A percentile compares a stretch with the other conserved stretches of the same genome.
Evolutionary conservation across 64 coral and sea anemone species (phyloP).

Genomic region (Anthopleura sola): DNA sequence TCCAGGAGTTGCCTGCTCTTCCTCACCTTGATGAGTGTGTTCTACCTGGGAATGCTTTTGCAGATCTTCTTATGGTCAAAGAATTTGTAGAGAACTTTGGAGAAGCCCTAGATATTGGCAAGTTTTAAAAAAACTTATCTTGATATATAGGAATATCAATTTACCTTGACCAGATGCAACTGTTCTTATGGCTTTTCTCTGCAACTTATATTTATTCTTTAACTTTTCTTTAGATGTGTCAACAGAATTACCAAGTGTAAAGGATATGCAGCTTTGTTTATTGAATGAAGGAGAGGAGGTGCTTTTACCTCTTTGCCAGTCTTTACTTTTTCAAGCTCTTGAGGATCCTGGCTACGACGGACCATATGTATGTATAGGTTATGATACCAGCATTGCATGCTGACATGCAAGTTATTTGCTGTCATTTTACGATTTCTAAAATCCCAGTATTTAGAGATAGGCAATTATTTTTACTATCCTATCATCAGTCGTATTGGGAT

Average conservation of each 20-base stretch:
- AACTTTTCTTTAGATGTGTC: constrained; percentile 45
- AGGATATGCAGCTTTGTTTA: constrained; percentile 91
- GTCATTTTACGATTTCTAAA: too few relatives aligned
- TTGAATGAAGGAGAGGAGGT: constrained; percentile 89
- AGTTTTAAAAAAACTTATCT: not conserved
- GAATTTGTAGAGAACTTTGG: constrained; percentile 98
- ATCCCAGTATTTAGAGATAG: too few relatives aligned
- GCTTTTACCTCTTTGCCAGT: constrained; percentile 80
- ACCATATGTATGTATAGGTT: constrained; percentile 65
- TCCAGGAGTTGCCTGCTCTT: constrained; percentile 70
- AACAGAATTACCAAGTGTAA: constrained; percentile 74
- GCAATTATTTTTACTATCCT: too few relatives aligned
- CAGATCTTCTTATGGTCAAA: constrained; percentile 93
- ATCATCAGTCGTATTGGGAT: too few relatives aligned
- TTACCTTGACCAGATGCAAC: too few relatives aligned
- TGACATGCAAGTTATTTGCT: too few relatives aligned
- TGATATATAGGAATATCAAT: too few relatives aligned
- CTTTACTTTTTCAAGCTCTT: constrained; percentile 64
- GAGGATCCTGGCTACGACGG: constrained; percentile 92
- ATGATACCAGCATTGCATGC: too few relatives aligned
- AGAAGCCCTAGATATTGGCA: constrained; percentile 86
- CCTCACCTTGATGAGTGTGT: constrained; percentile 53
- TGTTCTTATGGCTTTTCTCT: too few relatives aligned
- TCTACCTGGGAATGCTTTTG: constrained; percentile 86
- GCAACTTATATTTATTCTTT: not conserved